Base-by-base conservation (phyloP, 2,797 vertebrate species). In the Hippoglossus hippoglossus region DNA sequence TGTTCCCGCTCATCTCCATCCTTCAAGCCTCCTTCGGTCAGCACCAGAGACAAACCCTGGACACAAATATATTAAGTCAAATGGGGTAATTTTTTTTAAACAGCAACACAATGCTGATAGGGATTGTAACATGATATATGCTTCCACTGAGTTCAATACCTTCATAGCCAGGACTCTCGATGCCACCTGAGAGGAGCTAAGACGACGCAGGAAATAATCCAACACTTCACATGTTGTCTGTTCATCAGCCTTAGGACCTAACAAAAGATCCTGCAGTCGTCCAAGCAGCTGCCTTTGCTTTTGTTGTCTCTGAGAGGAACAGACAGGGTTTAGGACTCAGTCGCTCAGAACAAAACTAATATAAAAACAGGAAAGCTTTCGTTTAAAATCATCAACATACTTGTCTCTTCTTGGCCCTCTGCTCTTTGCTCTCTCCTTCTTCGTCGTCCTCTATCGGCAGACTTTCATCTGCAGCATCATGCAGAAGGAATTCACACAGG, bases 191-290 rank as follows among this genome's bases (percentile, higher is more conserved):
- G 98, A 96, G 18, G 98, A 99, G 81, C 98, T 97, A 25, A 99
- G 95, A 19, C 98, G 96, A 1, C 98, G 94, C 26, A 99, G 93
- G 81, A 99, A 99, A 90, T 99, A 99, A 92, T 99, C 98, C 19
- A 99, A 92, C 80, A 99, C 98, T 86, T 99, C 98, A 0, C 97
- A 98, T 0, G 98, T 98, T 46, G 98, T 99, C 91, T 98, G 98
- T 72, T 99, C 98, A 0, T 99, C 98, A 0, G 98, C 98, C 65
- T 96, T 97, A 28, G 98, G 95, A 60, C 98, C 98, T 71, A 99
- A 85, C 2, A 99, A 91, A 53, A 99, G 95, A 86, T 99, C 98
- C 92, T 99, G 98, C 62, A 99, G 94, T 2, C 98, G 95, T 10
- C 96, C 95, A 13, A 99, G 95, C 25, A 99, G 94, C 90, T 99